Conservation (phyloP, 2,888 invertebrate genomes). For the Ypsolopha scabrella region DNA sequence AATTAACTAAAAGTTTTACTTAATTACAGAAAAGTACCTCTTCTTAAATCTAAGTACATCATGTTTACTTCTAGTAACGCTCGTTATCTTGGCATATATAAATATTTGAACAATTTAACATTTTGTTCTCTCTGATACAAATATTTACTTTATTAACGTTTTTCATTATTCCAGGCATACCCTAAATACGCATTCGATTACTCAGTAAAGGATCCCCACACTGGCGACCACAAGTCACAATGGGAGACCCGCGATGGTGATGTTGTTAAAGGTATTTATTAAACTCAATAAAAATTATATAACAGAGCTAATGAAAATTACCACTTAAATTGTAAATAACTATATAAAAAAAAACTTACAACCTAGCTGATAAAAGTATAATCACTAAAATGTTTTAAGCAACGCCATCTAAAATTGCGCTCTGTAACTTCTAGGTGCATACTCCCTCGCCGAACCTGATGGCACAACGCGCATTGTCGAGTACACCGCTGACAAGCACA, state of each 20-base stretch:
- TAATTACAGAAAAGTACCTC: slow-evolving; percentile 3
- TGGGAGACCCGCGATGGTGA: slow-evolving; percentile 73
- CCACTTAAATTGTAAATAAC: background rate
- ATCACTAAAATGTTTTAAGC: background rate
- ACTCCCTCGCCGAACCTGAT: slow-evolving; percentile 60
- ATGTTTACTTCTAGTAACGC: too few relatives aligned
- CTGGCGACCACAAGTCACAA: slow-evolving; percentile 72
- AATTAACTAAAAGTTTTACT: background rate
- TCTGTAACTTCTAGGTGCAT: slow-evolving; percentile 39
- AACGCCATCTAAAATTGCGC: background rate
- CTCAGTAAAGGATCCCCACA: slow-evolving; percentile 72
- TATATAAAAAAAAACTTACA: background rate
- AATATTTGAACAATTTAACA: background rate
- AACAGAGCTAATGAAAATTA: background rate
- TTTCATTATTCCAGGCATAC: slow-evolving; percentile 49
- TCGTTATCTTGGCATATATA: background rate
- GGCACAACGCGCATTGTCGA: slow-evolving; percentile 64
- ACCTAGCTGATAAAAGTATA: background rate
- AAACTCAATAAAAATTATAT: background rate
- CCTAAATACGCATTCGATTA: slow-evolving; percentile 73
- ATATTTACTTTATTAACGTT: too few relatives aligned
- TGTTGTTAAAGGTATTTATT: slow-evolving; percentile 63
- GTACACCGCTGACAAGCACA: slow-evolving; percentile 61
- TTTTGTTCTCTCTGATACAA: too few relatives aligned
- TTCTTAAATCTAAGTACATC: too few relatives aligned